These are phyloP conservation scores for Dicyrtomina minuta DNA, from an alignment of 2,888 invertebrate species.

Conservation along the genomic window DNA sequence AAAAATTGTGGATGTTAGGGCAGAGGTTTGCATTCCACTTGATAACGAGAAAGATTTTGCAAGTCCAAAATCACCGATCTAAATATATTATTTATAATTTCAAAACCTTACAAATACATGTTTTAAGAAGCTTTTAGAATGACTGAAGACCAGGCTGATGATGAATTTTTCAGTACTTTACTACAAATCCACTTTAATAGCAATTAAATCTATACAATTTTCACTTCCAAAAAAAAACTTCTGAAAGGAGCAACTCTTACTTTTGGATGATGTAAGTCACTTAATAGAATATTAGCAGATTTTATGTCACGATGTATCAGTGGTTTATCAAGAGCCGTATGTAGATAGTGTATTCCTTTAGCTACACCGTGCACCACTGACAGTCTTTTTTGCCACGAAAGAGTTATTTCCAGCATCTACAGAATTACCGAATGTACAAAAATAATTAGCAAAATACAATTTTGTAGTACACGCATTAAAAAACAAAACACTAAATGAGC, in stretches of 20 bases:
- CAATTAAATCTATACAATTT: too few relatives aligned
- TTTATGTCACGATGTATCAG: constrained; percentile 78
- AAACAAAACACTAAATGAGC: background rate
- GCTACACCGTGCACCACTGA: constrained; percentile 68
- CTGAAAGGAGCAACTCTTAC: too few relatives aligned
- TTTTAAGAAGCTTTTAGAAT: too few relatives aligned
- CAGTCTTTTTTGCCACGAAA: constrained; percentile 63
- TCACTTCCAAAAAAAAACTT: too few relatives aligned
- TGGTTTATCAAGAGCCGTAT: constrained; percentile 63
- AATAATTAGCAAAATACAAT: background rate
- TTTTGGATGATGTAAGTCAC: constrained; percentile 67
- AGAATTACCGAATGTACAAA: background rate
- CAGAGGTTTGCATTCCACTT: constrained; percentile 58
- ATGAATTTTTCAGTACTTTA: too few relatives aligned
- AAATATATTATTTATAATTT: constrained; percentile 54
- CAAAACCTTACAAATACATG: background rate
- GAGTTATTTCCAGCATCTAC: constrained; percentile 7
- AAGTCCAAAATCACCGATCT: constrained; percentile 76
- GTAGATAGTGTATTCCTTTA: constrained; percentile 69
- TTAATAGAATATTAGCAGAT: constrained; percentile 75
- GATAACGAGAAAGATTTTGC: constrained; percentile 62
- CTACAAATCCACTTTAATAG: too few relatives aligned
- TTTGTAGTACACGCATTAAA: background rate
- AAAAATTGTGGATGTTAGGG: constrained; percentile 61
- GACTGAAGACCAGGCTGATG: too few relatives aligned